Percentiles rank a stretch among this genome's conserved stretches.
These are phyloP conservation scores for Vicugna pacos DNA, from an alignment of 2,113 vertebrate genomes.

Conservation along the genomic window DNA sequence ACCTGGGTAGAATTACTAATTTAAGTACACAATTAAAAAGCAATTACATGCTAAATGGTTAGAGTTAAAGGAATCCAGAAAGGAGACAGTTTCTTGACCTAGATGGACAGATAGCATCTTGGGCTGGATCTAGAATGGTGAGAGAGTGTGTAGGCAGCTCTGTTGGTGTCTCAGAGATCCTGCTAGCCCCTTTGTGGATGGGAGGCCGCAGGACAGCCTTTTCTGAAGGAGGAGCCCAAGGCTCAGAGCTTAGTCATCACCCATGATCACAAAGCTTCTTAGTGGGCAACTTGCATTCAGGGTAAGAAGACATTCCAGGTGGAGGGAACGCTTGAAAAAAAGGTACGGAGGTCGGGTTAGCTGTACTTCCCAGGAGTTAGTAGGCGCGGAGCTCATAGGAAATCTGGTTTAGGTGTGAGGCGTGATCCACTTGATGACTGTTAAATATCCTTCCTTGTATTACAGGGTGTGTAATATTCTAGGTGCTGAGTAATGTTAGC, in stretches of 20 bases:
- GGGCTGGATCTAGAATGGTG: not conserved
- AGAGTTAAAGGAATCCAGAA: slow-evolving; percentile 18
- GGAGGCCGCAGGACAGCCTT: not conserved
- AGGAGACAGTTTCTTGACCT: not conserved
- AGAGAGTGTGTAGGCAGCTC: too few relatives aligned
- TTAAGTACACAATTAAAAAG: not conserved
- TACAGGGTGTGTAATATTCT: not conserved
- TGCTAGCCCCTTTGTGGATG: not conserved
- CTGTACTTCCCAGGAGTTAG: not conserved
- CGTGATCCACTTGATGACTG: not conserved
- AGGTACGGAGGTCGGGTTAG: accelerated
- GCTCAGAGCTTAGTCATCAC: not conserved
- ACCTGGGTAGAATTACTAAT: not conserved
- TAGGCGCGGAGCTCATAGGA: not conserved
- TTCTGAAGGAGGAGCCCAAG: not conserved
- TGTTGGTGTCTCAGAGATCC: accelerated
- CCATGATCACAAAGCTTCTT: not conserved
- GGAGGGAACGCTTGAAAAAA: not conserved
- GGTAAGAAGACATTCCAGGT: not conserved
- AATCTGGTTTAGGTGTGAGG: not conserved
- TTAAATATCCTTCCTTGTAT: not conserved
- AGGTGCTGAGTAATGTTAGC: not conserved
- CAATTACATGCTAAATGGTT: not conserved
- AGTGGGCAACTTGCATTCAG: not conserved
- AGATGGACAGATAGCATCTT: not conserved